Evolutionary conservation across 2,797 vertebrate species (phyloP).

Genomic region (Perodicticus potto): DNA sequence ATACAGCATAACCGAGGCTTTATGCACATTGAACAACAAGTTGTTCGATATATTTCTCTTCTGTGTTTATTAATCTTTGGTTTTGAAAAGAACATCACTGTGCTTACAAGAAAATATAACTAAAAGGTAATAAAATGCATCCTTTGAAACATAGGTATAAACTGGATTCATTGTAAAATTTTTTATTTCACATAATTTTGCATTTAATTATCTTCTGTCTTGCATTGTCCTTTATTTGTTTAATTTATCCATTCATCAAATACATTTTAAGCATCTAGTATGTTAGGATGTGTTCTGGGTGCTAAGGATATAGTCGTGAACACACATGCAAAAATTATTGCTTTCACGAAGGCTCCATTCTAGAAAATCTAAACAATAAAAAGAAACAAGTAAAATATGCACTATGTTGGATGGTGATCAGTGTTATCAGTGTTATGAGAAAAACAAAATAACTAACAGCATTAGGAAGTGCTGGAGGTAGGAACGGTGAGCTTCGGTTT

Average conservation of each 20-base stretch:
- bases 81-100: background rate
- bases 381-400: background rate
- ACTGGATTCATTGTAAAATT: slow-evolving; percentile 12
- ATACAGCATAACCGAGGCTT: background rate
- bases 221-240: background rate
- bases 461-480: background rate
- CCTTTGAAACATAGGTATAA: background rate
- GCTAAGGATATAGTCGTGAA: background rate
- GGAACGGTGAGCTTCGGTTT: background rate
- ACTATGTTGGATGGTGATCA: background rate
- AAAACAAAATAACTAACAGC: background rate
- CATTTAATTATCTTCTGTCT: background rate
- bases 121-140: background rate
- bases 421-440: background rate
- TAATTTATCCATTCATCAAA: background rate
- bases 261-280: background rate
- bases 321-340: background rate
- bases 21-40: background rate
- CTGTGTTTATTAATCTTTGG: background rate
- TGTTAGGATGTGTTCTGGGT: background rate
- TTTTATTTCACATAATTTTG: background rate
- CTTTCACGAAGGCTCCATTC: background rate
- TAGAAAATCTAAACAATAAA: background rate
- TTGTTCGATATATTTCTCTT: background rate
- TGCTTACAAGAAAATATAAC: background rate